Evolutionary conservation across 2,113 vertebrate genomes (phyloP).

Genomic region (Labeo catla): DNA sequence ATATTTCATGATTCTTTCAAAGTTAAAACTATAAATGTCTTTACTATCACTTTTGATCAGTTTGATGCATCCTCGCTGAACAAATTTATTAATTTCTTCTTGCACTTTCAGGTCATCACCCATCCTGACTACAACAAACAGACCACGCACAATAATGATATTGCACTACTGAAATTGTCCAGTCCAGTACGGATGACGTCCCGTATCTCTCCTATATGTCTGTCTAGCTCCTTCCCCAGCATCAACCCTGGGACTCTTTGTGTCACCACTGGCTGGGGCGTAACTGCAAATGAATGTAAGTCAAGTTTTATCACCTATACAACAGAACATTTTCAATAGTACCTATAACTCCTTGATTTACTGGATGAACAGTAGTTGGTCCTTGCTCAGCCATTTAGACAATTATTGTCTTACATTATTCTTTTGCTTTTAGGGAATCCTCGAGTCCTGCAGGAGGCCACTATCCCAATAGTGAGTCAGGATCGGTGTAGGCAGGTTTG

Average conservation of each 20-base stretch:
- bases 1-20: no score
- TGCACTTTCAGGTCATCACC: no score
- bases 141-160: no score
- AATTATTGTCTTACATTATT: not conserved
- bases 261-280: constrained; percentile 86
- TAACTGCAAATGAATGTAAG: constrained; percentile 57
- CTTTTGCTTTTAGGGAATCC: constrained; percentile 65
- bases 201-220: constrained; percentile 78
- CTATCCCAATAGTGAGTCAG: constrained; percentile 76
- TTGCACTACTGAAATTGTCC: constrained; percentile 66
- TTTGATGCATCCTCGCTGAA: no score
- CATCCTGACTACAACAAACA: no score
- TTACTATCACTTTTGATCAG: no score
- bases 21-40: no score
- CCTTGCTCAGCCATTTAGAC: not conserved
- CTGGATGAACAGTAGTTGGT: not conserved
- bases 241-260: constrained; percentile 69
- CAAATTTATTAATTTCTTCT: no score
- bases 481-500: constrained; percentile 72
- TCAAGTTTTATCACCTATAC: no score
- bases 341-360: no score
- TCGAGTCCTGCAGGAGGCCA: constrained; percentile 75
- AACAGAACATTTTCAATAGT: no score
- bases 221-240: constrained; percentile 70
- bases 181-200: constrained; percentile 72